Conservation (phyloP, 1,140 invertebrate genomes). For the Saccostrea echinata region DNA sequence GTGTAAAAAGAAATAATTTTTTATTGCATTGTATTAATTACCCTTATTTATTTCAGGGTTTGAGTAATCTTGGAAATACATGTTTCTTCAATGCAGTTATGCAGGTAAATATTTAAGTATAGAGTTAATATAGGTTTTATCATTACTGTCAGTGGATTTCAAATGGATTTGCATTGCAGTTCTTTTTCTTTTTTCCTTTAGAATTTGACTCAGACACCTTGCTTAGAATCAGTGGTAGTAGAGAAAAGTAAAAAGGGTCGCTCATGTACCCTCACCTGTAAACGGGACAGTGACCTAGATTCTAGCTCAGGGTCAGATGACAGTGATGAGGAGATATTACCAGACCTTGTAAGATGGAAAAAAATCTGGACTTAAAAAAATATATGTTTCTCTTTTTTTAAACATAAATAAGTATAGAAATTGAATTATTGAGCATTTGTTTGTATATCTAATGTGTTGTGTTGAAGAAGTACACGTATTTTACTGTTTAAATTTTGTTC, state of each 20-base stretch:
- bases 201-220: constrained; percentile 90
- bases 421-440: too few species aligned
- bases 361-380: too few species aligned
- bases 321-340: constrained; percentile 57
- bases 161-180: not conserved
- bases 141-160: not conserved
- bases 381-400: too few species aligned
- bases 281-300: constrained; percentile 60
- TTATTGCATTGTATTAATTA: not conserved
- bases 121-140: not conserved
- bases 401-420: too few species aligned
- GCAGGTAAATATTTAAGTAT: constrained; percentile 82
- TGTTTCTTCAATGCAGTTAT: constrained; percentile 98
- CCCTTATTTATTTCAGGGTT: constrained; percentile 67
- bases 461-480: too few species aligned
- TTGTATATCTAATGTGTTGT: too few species aligned
- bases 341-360: constrained; percentile 59
- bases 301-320: constrained; percentile 65
- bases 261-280: constrained; percentile 59
- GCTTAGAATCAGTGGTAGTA: constrained; percentile 87
- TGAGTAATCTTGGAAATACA: constrained; percentile 93
- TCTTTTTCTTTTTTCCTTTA: constrained; percentile 43
- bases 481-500: too few species aligned
- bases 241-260: constrained; percentile 84
- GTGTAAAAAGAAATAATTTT: not conserved